These are phyloP conservation scores for Ophioderma brevispina DNA, from an alignment of 35 echinoderm and acorn worm species.

Conservation along the genomic window DNA sequence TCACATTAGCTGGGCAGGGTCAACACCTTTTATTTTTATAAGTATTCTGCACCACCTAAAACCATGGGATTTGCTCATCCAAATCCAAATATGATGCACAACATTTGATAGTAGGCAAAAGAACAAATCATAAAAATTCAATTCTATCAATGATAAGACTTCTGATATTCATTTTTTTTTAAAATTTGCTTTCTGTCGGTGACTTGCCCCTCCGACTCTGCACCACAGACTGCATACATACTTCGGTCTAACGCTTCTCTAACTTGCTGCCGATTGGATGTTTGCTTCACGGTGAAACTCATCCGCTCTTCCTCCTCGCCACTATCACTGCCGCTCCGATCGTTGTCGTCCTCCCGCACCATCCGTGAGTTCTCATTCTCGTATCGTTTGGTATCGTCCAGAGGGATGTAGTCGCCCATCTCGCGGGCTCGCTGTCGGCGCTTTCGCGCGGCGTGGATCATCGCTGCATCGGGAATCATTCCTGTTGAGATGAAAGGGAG, in stretches of 20 bases:
- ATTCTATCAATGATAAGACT: too few species aligned
- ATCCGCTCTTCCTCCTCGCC: constrained; percentile 80
- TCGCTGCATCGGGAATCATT: constrained; percentile 87
- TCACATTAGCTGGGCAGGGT: too few species aligned
- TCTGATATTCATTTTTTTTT: too few species aligned
- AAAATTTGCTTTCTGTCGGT: too few species aligned
- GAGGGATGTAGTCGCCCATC: constrained; percentile 76
- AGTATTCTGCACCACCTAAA: too few species aligned
- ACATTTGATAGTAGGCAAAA: too few species aligned
- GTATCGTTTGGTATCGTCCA: constrained; percentile 90
- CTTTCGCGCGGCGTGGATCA: constrained; percentile 88
- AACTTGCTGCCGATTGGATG: constrained; percentile 76
- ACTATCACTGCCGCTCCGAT: constrained; percentile 72
- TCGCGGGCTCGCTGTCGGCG: constrained; percentile 78
- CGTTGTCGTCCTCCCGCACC: constrained; percentile 94
- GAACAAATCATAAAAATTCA: too few species aligned
- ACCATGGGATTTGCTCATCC: too few species aligned
- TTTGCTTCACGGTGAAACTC: constrained; percentile 85
- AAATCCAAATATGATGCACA: too few species aligned
- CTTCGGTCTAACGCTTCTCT: constrained; percentile 81
- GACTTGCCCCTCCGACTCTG: not conserved
- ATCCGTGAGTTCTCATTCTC: constrained; percentile 68
- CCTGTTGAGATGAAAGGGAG: too few species aligned
- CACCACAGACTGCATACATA: constrained; percentile 4
- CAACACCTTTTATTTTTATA: too few species aligned